Base-by-base conservation (phyloP, 2,888 invertebrate genomes). In the Eurois occulta region DNA sequence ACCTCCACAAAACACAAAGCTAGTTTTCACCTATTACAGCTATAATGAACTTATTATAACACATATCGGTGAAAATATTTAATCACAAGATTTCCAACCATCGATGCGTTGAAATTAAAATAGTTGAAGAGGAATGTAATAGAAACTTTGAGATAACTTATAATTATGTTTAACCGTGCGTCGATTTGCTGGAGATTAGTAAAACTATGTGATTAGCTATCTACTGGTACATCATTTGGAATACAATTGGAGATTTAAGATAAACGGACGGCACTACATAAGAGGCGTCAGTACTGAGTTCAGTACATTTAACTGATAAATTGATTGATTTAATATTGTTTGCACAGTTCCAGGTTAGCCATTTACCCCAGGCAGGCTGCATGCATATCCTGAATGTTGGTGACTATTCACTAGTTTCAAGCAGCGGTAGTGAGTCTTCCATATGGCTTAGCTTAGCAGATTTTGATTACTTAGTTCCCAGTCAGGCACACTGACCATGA, bases 61-160 rank as follows among this genome's bases (percentile, higher is more conserved):
- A 62, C 32, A 16, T 35, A 58, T 0, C 48, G 8, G 32, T 70
- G 52, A 64, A 83, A 55, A 46, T 55, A 74, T 71, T 75, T 66
- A 58, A 72, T 18, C 35, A 38, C 35, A 70, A 64, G 58, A 71
- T 85, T 71, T 72, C 64, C 28, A 75, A 7, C 60, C 78, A 75
- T 58, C 74, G 78, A 85, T 60, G 84, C 86, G 84, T 69, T 77
- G 70, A 77, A 69, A 66, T 73, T 72, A 68, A 72, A 65, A 62
- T 72, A 48, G 55, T 81, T 72, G 13, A 2, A 46, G 43, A 24
- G 64, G 86, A 85, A 84, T 82, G 82, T 74, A 24, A 72, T 78
- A 78, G 86, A 84, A 84, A 84, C 71, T 43, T 58, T 43, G 7
- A 55, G 43, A 74, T 58, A 82, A 78, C 78, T 52, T 72, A 82